These are phyloP conservation scores for Todus mexicanus DNA, from an alignment of 2,797 vertebrate species.

Conservation along the genomic window DNA sequence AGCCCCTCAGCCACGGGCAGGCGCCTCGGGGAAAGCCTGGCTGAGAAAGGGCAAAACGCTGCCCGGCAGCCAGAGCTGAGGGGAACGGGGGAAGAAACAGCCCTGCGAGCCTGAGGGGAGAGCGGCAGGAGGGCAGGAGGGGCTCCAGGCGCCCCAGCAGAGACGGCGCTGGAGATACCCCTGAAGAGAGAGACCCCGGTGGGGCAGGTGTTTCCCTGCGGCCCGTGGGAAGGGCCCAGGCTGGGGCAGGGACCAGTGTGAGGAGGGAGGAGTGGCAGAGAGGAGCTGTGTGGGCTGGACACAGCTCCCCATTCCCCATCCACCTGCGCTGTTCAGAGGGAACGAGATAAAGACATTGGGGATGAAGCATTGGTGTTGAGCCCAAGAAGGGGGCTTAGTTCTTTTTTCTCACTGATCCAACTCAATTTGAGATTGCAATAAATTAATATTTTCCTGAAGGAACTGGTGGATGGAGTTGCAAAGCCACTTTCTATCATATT, in stretches of 20 bases:
- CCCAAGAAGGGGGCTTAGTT: rapidly evolving
- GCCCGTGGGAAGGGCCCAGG: rapidly evolving
- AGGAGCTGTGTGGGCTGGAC: rapidly evolving
- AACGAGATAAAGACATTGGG: neutral
- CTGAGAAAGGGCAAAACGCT: neutral
- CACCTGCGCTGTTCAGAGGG: rapidly evolving
- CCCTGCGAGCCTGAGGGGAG: no score
- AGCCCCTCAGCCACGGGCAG: no score
- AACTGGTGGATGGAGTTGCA: no score
- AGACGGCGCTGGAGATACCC: no score
- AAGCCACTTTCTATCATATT: no score
- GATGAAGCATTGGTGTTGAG: neutral
- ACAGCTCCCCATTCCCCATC: rapidly evolving
- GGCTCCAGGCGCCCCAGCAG: no score
- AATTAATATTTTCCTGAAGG: no score
- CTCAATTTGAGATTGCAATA: neutral
- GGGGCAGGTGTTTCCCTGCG: no score
- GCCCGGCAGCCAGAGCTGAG: neutral
- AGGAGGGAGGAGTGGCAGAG: no score
- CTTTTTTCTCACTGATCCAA: neutral
- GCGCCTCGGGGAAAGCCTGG: neutral
- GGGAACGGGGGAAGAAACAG: neutral
- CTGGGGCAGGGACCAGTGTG: rapidly evolving
- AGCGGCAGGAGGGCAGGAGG: no score
- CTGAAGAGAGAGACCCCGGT: no score